Percentiles rank a stretch among this genome's conserved stretches.
Conservation (phyloP, 1,140 invertebrate genomes). For the Cotesia vestalis region DNA sequence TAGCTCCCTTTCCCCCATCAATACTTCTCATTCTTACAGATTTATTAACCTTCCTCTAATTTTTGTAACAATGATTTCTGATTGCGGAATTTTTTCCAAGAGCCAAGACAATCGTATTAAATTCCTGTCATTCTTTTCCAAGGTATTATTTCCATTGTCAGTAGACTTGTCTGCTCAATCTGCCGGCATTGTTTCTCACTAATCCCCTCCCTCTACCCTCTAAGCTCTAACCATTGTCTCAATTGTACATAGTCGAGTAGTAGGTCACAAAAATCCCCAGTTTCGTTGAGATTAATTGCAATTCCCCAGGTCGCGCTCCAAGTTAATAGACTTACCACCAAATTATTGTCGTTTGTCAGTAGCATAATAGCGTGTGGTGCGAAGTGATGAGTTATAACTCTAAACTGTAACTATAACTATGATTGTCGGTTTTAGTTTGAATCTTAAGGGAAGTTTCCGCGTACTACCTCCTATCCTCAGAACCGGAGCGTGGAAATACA, state of each 20-base stretch:
- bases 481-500: constrained; percentile 31
- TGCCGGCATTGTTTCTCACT: no score
- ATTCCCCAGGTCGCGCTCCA: no score
- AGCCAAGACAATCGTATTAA: no score
- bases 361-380: not conserved
- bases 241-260: not conserved
- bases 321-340: not conserved
- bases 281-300: no score
- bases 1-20: constrained; percentile 41
- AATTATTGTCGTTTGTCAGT: constrained; percentile 26
- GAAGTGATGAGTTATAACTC: not conserved
- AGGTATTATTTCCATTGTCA: no score
- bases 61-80: no score
- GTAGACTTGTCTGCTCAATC: no score
- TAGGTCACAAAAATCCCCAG: not conserved
- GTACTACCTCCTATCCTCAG: constrained; percentile 15
- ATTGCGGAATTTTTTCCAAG: no score
- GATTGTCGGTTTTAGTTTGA: constrained; percentile 4
- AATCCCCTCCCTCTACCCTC: no score
- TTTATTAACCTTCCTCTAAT: no score
- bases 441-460: not conserved
- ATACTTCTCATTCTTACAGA: not conserved
- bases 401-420: not conserved
- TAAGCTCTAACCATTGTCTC: no score
- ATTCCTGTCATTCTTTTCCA: no score